Base-by-base conservation (phyloP, 2,113 vertebrate species). In the Strix uralensis region DNA sequence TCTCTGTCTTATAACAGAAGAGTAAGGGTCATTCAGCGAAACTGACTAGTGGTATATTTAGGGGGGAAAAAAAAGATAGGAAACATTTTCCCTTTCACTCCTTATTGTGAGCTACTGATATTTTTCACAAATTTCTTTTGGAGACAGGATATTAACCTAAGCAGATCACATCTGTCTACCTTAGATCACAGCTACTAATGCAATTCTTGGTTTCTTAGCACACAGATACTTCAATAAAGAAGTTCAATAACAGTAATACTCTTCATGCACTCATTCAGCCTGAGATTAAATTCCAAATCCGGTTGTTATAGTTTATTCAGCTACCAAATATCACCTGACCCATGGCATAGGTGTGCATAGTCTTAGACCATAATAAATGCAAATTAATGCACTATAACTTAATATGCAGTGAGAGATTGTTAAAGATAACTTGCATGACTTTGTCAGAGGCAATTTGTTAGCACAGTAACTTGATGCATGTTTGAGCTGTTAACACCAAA, bases 121-220 rank as follows among this genome's bases (percentile, higher is more conserved):
- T 26, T 71, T 84, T 84, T 14, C 40, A 19, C 15, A 44, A 66
- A 61, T 67, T 78, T 86, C 11, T 71, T 27, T 55, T 59, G 51
- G 40, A 82, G 44, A 58, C 51, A 91, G 88, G 69, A 94, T 94
- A 96, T 72, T 91, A 93, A 92, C 82, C 32, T 57, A 66, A 72
- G 57, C 23, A 86, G 27, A 69, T 82, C 42, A 59, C 61, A 61
- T 72, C 42, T 49, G 36, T 14, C 42, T 65, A 52, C 38, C 15
- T 49, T 40, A 89, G 27, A 82, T 61, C 19, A 21, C 26, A 74
- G 79, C 32, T 80, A 34, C 36, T 88, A 78, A 71, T 32, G 15
- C 38, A 70, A 70, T 42, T 57, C 25, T 30, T 88, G 15, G 3
- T 62, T 93, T 95, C 69, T 74, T 65, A 87, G 44, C 21, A 51